These are phyloP conservation scores for Physella acuta DNA, from an alignment of 1,140 invertebrate species.

Conservation along the genomic window DNA sequence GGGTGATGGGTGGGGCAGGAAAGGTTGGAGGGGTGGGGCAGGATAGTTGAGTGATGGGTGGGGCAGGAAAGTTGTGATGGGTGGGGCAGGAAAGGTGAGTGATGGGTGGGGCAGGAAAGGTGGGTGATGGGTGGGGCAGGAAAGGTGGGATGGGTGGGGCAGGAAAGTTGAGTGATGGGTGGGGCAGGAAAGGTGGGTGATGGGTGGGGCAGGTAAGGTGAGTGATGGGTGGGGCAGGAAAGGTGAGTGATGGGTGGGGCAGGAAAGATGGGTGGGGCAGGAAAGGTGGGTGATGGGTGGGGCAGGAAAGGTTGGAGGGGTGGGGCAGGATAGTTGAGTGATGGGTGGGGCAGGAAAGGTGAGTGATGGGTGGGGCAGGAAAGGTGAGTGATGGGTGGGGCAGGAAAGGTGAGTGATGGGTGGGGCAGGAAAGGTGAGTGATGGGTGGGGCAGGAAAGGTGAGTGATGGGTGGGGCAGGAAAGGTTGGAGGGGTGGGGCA, in stretches of 20 bases:
- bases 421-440: no score
- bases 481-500: slow-evolving; percentile 90
- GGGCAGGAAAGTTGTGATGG: no score
- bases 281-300: slow-evolving; percentile 83
- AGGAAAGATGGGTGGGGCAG: slow-evolving; percentile 97
- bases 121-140: slow-evolving; percentile 78
- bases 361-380: slow-evolving; percentile 65
- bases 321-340: slow-evolving; percentile 79
- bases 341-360: slow-evolving; percentile 99
- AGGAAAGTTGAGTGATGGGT: slow-evolving; percentile 91
- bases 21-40: slow-evolving; percentile 90
- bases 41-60: slow-evolving; percentile 87
- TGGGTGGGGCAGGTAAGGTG: no score
- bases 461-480: slow-evolving; percentile 78
- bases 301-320: no score
- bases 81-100: slow-evolving; percentile 98
- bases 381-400: no score
- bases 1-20: slow-evolving; percentile 78
- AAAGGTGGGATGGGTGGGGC: slow-evolving; percentile 93
- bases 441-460: slow-evolving; percentile 99
- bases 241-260: slow-evolving; percentile 76
- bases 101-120: slow-evolving; percentile 94
- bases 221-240: slow-evolving; percentile 97
- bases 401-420: slow-evolving; percentile 89
- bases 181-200: slow-evolving; percentile 96